These are phyloP conservation scores for Aphelenchoides fujianensis DNA, from an alignment of 1,140 invertebrate genomes.

Conservation along the genomic window DNA sequence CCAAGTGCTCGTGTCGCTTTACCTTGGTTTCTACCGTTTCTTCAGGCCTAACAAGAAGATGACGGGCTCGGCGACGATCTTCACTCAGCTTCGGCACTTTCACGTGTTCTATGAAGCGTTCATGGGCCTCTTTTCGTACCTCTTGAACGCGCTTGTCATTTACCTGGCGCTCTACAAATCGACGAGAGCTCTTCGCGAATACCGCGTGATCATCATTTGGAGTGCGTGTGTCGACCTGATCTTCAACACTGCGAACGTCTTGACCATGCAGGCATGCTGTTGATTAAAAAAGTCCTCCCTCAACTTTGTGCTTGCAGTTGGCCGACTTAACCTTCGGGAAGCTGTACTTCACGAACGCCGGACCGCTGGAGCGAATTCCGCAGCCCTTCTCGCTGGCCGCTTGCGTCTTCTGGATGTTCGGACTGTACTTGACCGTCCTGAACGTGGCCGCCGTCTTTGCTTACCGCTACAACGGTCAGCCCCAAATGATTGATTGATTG, in stretches of 20 bases:
- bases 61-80: too few species aligned
- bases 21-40: too few species aligned
- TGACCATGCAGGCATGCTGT: conserved; percentile 7
- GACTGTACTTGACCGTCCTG: conserved; percentile 5
- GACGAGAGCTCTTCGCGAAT: background rate
- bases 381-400: background rate
- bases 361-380: conserved; percentile 2
- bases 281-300: background rate
- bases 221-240: conserved; percentile 8
- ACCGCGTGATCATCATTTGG: conserved; percentile 13
- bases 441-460: conserved; percentile 9
- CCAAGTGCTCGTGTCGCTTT: too few species aligned
- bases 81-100: conserved; percentile 1
- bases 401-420: conserved; percentile 12
- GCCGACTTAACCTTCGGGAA: conserved; percentile 13
- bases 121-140: conserved; percentile 13
- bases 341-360: conserved; percentile 2
- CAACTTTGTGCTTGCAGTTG: conserved; percentile 2
- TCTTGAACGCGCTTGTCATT: conserved; percentile 10
- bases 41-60: too few species aligned
- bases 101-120: background rate
- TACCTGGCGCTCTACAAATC: conserved; percentile 9
- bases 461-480: conserved; percentile 16
- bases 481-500: too few species aligned
- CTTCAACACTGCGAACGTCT: conserved; percentile 17